These are phyloP conservation scores for Apodemia duryi DNA, from an alignment of 2,888 invertebrate species.

Conservation along the genomic window DNA sequence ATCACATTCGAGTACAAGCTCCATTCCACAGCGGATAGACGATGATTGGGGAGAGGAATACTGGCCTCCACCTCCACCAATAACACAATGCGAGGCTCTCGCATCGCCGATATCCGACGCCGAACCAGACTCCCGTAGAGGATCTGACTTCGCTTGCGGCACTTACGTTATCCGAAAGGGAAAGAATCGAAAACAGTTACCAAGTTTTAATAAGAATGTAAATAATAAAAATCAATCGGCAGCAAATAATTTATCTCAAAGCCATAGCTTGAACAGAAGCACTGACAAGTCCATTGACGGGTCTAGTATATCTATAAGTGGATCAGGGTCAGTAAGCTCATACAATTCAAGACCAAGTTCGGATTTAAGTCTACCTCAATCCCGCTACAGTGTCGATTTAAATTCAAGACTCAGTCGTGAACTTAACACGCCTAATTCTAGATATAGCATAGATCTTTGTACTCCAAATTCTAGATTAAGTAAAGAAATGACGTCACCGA, in stretches of 20 bases:
- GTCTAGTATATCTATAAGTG: constrained; percentile 72
- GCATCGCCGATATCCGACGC: constrained; percentile 84
- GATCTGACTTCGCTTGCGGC: constrained; percentile 74
- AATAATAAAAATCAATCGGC: constrained; percentile 60
- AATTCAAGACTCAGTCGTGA: constrained; percentile 78
- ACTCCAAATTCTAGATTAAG: constrained; percentile 79
- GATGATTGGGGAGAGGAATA: constrained; percentile 82
- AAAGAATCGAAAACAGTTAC: constrained; percentile 83
- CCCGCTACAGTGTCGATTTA: constrained; percentile 78
- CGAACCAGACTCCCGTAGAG: constrained; percentile 57
- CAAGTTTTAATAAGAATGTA: constrained; percentile 76
- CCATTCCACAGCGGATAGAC: constrained; percentile 82
- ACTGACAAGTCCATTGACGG: constrained; percentile 72
- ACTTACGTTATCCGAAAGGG: constrained; percentile 91
- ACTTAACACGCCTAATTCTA: constrained; percentile 81
- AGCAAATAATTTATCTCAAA: constrained; percentile 56
- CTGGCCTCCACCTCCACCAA: constrained; percentile 86
- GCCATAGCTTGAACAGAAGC: constrained; percentile 69
- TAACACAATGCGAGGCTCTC: constrained; percentile 82
- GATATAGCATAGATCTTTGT: constrained; percentile 84
- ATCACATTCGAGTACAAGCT: constrained; percentile 84
- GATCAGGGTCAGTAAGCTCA: constrained; percentile 76
- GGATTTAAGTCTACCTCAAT: constrained; percentile 80
- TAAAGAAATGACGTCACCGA: constrained; percentile 80
- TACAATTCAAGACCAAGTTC: constrained; percentile 82